A percentile compares a stretch with the other conserved stretches of the same genome.
Evolutionary conservation across 2,888 invertebrate species (phyloP).

Genomic region (Flabesymbios commensalis): DNA sequence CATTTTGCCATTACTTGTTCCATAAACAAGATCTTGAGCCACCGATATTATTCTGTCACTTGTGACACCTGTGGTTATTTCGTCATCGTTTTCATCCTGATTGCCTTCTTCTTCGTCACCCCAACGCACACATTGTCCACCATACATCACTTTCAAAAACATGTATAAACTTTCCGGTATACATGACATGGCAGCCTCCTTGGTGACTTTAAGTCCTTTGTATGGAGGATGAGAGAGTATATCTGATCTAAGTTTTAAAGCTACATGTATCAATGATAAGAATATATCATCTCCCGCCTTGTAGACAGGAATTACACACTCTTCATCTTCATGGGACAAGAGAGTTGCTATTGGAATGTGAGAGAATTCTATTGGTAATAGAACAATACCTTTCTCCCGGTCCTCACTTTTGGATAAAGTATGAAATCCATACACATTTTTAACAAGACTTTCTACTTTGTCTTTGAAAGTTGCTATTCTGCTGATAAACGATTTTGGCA

Average conservation of each 20-base stretch:
- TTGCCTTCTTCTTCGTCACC: neutral
- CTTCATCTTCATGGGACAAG: too few relatives aligned
- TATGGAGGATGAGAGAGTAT: constrained; percentile 1
- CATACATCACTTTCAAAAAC: constrained; percentile 8
- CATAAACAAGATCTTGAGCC: too few relatives aligned
- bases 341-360: too few relatives aligned
- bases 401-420: too few relatives aligned
- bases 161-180: constrained; percentile 16
- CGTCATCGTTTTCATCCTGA: neutral
- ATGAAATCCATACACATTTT: too few relatives aligned
- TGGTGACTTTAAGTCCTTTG: neutral
- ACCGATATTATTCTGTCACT: neutral
- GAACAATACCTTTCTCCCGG: too few relatives aligned
- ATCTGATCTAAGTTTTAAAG: constrained; percentile 3
- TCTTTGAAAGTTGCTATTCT: too few relatives aligned
- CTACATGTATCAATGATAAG: constrained; percentile 7
- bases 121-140: neutral
- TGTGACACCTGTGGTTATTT: neutral
- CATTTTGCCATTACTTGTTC: neutral
- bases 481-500: too few relatives aligned
- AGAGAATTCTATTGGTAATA: too few relatives aligned
- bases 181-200: neutral
- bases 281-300: constrained; percentile 4
- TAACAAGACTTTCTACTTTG: too few relatives aligned
- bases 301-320: too few relatives aligned